These are phyloP conservation scores for Anabacerthia variegaticeps DNA, from an alignment of 2,797 vertebrate genomes.

Conservation along the genomic window DNA sequence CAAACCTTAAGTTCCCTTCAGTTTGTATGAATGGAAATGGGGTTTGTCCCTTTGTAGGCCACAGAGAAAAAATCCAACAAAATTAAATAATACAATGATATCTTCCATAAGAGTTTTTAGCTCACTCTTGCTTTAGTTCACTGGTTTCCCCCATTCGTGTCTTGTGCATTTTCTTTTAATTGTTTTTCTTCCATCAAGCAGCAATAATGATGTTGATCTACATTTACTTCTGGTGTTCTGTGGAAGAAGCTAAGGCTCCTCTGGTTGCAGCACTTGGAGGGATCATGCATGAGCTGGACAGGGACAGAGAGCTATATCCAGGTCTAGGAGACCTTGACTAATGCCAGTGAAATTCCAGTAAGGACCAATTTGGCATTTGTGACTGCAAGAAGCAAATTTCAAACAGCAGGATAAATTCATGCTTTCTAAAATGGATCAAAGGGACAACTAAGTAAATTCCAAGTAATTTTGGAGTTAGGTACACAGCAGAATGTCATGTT, in stretches of 20 bases:
- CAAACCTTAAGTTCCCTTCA: background rate
- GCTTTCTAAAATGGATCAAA: slow-evolving; percentile 40
- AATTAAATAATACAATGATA: background rate
- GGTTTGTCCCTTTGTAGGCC: background rate
- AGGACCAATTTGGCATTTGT: background rate
- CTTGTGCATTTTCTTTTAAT: background rate
- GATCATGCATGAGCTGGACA: background rate
- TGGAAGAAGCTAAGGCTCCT: background rate
- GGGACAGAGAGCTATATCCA: background rate
- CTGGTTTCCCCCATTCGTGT: background rate
- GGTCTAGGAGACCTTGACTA: fast-evolving
- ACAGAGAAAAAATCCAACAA: background rate
- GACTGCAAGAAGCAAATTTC: background rate
- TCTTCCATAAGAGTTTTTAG: background rate
- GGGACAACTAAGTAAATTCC: background rate
- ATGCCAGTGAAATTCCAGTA: background rate
- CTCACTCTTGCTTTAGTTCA: background rate
- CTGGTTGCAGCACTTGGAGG: background rate
- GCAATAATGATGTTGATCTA: background rate
- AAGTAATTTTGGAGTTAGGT: slow-evolving; percentile 16
- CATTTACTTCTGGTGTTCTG: background rate
- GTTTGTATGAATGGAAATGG: background rate
- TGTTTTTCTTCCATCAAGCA: background rate
- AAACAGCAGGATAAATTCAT: background rate
- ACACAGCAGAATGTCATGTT: background rate